Evolutionary conservation across 2,113 vertebrate genomes (phyloP), one percentile per base, ranked within the genome.

Genomic region (Sakesphorus luctuosus): DNA sequence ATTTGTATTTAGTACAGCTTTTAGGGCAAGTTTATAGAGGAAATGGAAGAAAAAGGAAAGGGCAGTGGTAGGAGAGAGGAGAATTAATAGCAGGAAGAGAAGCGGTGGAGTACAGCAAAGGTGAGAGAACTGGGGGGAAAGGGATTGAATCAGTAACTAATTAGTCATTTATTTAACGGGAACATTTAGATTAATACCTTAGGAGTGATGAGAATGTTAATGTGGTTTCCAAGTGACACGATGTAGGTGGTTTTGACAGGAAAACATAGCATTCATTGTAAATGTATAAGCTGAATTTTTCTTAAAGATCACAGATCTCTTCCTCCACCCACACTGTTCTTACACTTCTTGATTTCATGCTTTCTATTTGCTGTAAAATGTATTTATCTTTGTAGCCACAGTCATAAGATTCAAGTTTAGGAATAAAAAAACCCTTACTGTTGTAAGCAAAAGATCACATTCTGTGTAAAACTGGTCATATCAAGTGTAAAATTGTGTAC

Each of bases 281-380:
- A 95, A 89, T 95, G 89, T 85, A 94, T 91, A 96, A 97, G 35
- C 77, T 90, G 87, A 73, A 40, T 93, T 96, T 95, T 94, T 91
- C 87, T 93, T 96, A 86, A 96, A 97, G 88, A 96, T 96, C 85
- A 86, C 92, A 93, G 88, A 90, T 96, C 85, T 93, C 67, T 97
- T 96, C 84, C 84, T 90, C 84, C 43, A 5, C 95, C 94, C 76
- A 95, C 94, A 26, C 90, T 94, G 92, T 95, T 95, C 94, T 95
- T 96, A 40, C 93, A 95, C 93, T 93, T 96, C 82, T 94, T 88
- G 92, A 78, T 96, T 96, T 91, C 59, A 43, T 88, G 71, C 53
- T 79, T 87, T 92, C 73, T 95, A 13, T 96, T 96, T 92, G 84
- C 73, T 91, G 28, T 84, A 69, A 87, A 94, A 84, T 71, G 44